These are phyloP conservation scores for Hozukius guyotensis DNA, from an alignment of 2,797 vertebrate species.

Conservation along the genomic window DNA sequence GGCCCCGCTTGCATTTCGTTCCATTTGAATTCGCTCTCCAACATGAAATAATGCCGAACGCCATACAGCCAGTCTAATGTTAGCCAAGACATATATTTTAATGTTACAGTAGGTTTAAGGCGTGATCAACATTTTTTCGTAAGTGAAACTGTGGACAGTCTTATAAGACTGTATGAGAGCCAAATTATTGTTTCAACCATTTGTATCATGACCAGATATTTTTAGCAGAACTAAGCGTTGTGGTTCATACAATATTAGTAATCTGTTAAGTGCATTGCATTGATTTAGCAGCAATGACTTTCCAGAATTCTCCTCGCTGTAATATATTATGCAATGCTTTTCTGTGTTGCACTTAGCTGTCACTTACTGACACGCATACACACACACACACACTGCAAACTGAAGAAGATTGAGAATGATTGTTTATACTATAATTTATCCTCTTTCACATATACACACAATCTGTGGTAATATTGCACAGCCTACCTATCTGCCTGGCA, in stretches of 20 bases:
- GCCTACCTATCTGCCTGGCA: not conserved
- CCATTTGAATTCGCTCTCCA: not conserved
- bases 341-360: constrained; percentile 9
- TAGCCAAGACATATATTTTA: not conserved
- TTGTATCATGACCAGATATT: constrained; percentile 8
- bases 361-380: not conserved
- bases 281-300: constrained; percentile 44
- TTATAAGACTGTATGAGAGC: not conserved
- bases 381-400: not conserved
- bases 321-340: constrained; percentile 13
- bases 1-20: not conserved
- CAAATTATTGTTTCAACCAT: not conserved
- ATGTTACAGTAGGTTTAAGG: not conserved
- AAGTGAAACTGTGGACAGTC: not conserved
- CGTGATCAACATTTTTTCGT: not conserved
- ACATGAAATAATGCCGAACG: not conserved
- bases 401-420: constrained; percentile 28
- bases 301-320: constrained; percentile 24
- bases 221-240: constrained; percentile 17
- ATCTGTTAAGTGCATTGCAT: constrained; percentile 45
- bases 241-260: constrained; percentile 30
- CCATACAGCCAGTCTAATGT: not conserved
- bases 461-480: constrained; percentile 15
- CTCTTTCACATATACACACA: constrained; percentile 31
- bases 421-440: constrained; percentile 12